These are phyloP conservation scores for Temnothorax rugatulus DNA, from an alignment of 2,888 invertebrate genomes.

Conservation along the genomic window DNA sequence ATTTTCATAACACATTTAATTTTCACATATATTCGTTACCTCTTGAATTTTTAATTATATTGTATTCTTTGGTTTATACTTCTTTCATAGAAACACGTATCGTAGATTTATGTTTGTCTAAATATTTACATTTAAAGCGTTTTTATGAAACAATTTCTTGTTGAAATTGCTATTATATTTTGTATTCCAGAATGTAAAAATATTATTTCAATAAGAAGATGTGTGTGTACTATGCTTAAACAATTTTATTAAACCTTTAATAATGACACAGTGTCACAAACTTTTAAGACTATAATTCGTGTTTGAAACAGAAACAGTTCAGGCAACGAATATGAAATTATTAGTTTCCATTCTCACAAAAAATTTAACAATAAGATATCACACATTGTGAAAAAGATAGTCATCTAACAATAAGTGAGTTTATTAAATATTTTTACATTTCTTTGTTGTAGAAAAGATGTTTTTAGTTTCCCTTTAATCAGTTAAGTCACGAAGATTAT, in stretches of 20 bases:
- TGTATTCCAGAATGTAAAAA: background rate
- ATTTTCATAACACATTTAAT: background rate
- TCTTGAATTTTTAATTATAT: background rate
- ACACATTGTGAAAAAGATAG: background rate
- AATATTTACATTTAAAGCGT: background rate
- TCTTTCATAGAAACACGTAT: background rate
- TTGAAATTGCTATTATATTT: background rate
- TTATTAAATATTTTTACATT: slow-evolving; percentile 15
- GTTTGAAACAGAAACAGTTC: background rate
- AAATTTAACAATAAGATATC: background rate
- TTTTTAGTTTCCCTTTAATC: background rate
- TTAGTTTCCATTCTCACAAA: background rate
- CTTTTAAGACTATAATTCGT: slow-evolving; percentile 13
- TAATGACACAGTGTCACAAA: background rate
- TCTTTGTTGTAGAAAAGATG: background rate
- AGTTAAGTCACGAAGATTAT: background rate
- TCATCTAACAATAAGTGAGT: background rate
- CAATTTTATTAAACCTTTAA: slow-evolving; percentile 11
- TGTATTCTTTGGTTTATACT: background rate
- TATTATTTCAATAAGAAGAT: slow-evolving; percentile 4
- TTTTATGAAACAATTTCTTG: background rate
- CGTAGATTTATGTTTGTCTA: background rate
- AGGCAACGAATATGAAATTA: slow-evolving; percentile 15
- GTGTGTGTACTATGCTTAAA: background rate
- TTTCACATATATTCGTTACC: background rate